Percentiles rank a stretch among this genome's conserved stretches.
phyloP scores from a whole-genome alignment of 1,140 invertebrate genomes.

The Hycleus cichorii region DNA sequence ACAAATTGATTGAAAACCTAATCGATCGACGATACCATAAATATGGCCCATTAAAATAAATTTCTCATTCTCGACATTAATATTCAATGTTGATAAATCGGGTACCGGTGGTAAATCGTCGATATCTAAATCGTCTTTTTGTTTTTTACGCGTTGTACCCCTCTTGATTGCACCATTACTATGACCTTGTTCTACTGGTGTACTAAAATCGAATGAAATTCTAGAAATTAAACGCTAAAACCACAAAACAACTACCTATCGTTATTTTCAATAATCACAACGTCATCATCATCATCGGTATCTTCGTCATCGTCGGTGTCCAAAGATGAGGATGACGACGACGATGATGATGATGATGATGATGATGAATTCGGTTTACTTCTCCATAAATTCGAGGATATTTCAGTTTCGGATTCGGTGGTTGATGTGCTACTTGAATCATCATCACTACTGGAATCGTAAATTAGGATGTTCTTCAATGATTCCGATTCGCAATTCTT shows the following conservation, averaged over 20 bases:
- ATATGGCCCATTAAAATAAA: conserved; percentile 68
- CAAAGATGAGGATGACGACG: conserved; percentile 4
- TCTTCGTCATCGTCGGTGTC: background rate
- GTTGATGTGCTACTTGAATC: background rate
- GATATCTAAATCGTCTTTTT: background rate
- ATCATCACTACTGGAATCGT: conserved; percentile 15
- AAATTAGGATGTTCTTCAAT: conserved; percentile 14
- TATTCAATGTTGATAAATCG: conserved; percentile 57
- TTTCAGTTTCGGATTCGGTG: no score
- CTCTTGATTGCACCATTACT: conserved; percentile 6
- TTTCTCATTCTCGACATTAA: conserved; percentile 66
- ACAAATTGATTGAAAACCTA: conserved; percentile 46
- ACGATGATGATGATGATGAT: conserved; percentile 1
- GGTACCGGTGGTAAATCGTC: conserved; percentile 70
- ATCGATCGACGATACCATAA: conserved; percentile 53
- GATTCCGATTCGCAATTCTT: conserved; percentile 16
- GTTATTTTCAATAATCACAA: conserved; percentile 2
- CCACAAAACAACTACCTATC: background rate
- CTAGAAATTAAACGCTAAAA: conserved; percentile 1
- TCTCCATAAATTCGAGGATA: no score
- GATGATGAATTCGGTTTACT: background rate
- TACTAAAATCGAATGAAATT: background rate
- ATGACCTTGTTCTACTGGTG: conserved; percentile 5
- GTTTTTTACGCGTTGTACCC: background rate
- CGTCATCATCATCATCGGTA: background rate